phyloP scores from a whole-genome alignment of 2,888 invertebrate species.

The Fragum whitleyi region DNA sequence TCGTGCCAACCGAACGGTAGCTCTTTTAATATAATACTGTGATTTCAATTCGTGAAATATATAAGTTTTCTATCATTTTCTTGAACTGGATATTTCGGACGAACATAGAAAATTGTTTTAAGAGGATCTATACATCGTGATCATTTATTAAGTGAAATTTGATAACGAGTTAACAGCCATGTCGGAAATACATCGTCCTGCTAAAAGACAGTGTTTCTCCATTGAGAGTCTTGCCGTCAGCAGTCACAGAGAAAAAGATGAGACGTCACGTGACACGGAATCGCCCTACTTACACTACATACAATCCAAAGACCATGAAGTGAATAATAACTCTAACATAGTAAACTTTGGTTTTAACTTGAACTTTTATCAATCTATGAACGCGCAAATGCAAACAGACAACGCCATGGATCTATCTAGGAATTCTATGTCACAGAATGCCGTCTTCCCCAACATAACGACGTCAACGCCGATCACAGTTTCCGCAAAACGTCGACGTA shows the following conservation, averaged over 20 bases:
- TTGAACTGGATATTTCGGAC: no score
- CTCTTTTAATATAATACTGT: no score
- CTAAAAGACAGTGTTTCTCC: slow-evolving; percentile 65
- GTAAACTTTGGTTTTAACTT: slow-evolving; percentile 2
- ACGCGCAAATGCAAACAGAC: background rate
- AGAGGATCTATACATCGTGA: no score
- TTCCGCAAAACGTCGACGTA: slow-evolving; percentile 47
- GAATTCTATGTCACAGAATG: background rate
- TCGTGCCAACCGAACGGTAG: background rate
- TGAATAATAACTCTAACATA: slow-evolving; percentile 17
- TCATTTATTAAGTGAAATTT: no score
- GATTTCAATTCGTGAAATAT: no score
- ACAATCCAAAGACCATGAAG: background rate
- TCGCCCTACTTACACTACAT: slow-evolving; percentile 55
- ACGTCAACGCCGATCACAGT: slow-evolving; percentile 56
- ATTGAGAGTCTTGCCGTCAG: slow-evolving; percentile 66
- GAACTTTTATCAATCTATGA: background rate
- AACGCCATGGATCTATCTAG: background rate
- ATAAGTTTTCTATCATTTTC: no score
- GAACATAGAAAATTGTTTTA: no score
- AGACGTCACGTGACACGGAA: slow-evolving; percentile 46
- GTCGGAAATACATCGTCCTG: background rate
- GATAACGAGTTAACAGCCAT: background rate
- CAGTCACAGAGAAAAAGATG: slow-evolving; percentile 48
- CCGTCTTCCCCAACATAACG: background rate